phyloP scores from a whole-genome alignment of 2,888 invertebrate genomes.

The Elegia similella region DNA sequence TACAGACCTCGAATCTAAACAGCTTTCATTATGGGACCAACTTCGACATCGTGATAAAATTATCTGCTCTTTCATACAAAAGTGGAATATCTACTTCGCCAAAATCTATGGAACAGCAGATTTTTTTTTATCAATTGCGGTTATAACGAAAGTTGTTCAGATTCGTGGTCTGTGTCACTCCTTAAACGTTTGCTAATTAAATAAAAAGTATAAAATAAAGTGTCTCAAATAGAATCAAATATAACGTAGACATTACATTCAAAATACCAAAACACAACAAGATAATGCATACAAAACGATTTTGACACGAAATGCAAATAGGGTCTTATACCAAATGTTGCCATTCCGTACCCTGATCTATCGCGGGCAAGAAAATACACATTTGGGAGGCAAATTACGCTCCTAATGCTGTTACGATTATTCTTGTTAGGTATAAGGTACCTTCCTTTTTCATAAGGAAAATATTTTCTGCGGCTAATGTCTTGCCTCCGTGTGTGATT shows the following conservation, averaged over 20 bases:
- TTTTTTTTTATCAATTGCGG: no score
- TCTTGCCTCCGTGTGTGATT: conserved; percentile 25
- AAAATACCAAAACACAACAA: conserved; percentile 8
- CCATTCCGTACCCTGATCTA: conserved; percentile 30
- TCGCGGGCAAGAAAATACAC: conserved; percentile 37
- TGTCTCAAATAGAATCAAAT: no score
- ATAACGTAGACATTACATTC: not conserved
- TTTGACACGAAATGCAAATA: conserved; percentile 18
- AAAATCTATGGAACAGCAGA: no score
- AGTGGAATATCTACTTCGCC: no score
- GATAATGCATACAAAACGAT: conserved; percentile 19
- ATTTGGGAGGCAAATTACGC: conserved; percentile 66
- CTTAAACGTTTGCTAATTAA: no score
- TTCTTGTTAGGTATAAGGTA: conserved; percentile 32
- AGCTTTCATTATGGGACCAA: no score
- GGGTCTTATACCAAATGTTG: conserved; percentile 18
- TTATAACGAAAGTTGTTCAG: no score
- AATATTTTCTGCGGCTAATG: conserved; percentile 22
- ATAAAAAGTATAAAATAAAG: no score
- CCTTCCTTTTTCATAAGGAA: conserved; percentile 13
- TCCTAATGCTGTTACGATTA: conserved; percentile 58
- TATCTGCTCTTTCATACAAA: no score
- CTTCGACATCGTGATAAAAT: no score
- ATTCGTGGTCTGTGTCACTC: no score
- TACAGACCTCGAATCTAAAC: no score